phyloP scores from a whole-genome alignment of 1,140 invertebrate genomes.

The Papilio glaucus region DNA sequence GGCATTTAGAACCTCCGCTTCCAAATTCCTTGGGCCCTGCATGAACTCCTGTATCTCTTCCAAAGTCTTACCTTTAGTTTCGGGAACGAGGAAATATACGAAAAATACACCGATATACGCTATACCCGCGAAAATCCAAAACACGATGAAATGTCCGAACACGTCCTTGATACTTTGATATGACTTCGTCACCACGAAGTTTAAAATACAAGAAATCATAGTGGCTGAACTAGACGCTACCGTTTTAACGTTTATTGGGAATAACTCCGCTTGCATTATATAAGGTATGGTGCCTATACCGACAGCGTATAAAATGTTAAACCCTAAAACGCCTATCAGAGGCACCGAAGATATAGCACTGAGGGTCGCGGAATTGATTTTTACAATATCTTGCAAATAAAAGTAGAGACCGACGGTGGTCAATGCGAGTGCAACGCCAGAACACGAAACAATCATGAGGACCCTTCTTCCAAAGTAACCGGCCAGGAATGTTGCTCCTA shows the following conservation, averaged over 20 bases:
- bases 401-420: constrained; percentile 83
- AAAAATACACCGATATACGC: constrained; percentile 84
- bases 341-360: constrained; percentile 78
- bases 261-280: constrained; percentile 86
- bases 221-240: constrained; percentile 78
- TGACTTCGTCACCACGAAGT: constrained; percentile 84
- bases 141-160: constrained; percentile 83
- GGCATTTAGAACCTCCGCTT: constrained; percentile 56
- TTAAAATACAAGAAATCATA: constrained; percentile 74
- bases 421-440: constrained; percentile 82
- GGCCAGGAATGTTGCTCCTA: constrained; percentile 87
- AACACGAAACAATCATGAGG: constrained; percentile 86
- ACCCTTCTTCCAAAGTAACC: constrained; percentile 89
- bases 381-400: constrained; percentile 70
- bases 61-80: constrained; percentile 88
- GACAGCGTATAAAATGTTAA: constrained; percentile 84
- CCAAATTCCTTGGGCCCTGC: constrained; percentile 43
- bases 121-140: constrained; percentile 83
- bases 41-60: constrained; percentile 86
- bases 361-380: constrained; percentile 62
- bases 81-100: constrained; percentile 86
- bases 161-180: constrained; percentile 83
- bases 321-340: constrained; percentile 84
- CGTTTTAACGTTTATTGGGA: constrained; percentile 86
- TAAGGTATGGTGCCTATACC: constrained; percentile 85